Conservation (phyloP, 1,140 invertebrate species). For the Chrysomallon squamiferum region DNA sequence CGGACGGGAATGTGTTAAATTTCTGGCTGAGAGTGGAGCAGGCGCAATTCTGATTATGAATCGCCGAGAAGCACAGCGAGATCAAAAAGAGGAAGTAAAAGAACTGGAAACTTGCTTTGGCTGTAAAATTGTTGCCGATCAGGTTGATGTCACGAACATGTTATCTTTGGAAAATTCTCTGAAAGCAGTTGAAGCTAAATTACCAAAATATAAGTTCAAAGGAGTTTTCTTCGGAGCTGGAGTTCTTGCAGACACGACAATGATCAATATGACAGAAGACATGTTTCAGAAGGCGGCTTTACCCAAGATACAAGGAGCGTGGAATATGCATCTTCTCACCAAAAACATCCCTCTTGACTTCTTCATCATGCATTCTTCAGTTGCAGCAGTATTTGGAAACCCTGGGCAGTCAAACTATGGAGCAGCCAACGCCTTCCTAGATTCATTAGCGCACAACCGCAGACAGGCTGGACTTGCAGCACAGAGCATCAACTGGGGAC, state of each 20-base stretch:
- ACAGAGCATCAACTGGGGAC: slow-evolving; percentile 42
- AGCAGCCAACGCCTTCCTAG: slow-evolving; percentile 42
- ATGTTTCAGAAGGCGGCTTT: slow-evolving; percentile 23
- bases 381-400: slow-evolving; percentile 37
- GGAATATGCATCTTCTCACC: slow-evolving; percentile 43
- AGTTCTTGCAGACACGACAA: slow-evolving; percentile 31
- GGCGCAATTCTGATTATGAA: slow-evolving; percentile 33
- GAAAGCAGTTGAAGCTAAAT: slow-evolving; percentile 4
- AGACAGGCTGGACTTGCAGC: slow-evolving; percentile 20
- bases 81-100: slow-evolving; percentile 19
- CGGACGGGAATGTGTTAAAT: slow-evolving; percentile 43
- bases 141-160: slow-evolving; percentile 28
- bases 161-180: slow-evolving; percentile 15
- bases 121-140: slow-evolving; percentile 20
- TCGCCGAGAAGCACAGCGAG: slow-evolving; percentile 18
- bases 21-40: slow-evolving; percentile 36
- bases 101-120: slow-evolving; percentile 8
- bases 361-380: slow-evolving; percentile 43
- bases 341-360: slow-evolving; percentile 31
- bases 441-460: slow-evolving; percentile 34
- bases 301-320: slow-evolving; percentile 47
- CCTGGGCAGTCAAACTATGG: slow-evolving; percentile 39
- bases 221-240: slow-evolving; percentile 47
- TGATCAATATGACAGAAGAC: slow-evolving; percentile 26
- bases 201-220: slow-evolving; percentile 19